Conservation (phyloP, 2,113 vertebrate species). For the Echinops telfairi region DNA sequence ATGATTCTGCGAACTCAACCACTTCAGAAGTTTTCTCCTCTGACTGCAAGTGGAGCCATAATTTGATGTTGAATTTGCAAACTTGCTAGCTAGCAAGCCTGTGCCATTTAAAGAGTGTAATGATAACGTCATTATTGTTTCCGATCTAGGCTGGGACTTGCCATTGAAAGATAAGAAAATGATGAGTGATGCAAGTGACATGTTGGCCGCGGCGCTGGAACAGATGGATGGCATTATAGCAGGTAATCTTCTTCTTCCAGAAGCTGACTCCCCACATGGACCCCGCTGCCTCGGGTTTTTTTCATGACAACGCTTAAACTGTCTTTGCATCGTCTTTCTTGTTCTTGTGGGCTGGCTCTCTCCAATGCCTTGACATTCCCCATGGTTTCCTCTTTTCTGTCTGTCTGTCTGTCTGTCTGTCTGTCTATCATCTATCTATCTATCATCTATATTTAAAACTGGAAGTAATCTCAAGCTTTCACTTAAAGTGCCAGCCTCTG, state of each 20-base stretch:
- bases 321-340: not conserved
- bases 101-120: slow-evolving; percentile 47
- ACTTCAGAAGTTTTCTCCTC: not conserved
- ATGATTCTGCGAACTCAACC: not conserved
- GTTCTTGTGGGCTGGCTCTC: not conserved
- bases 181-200: slow-evolving; percentile 99
- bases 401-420: too few species aligned
- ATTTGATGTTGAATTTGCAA: slow-evolving; percentile 52
- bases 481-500: slow-evolving; percentile 44
- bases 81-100: not conserved
- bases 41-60: not conserved
- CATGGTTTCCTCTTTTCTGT: too few species aligned
- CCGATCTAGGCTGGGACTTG: slow-evolving; percentile 72
- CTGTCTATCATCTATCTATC: too few species aligned
- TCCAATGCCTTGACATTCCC: not conserved
- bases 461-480: slow-evolving; percentile 37
- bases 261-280: not conserved
- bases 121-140: not conserved
- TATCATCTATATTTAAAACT: not conserved
- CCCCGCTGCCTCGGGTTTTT: not conserved
- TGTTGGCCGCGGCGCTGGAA: slow-evolving; percentile 98
- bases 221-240: slow-evolving; percentile 99
- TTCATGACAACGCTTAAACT: not conserved
- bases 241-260: slow-evolving; percentile 86
- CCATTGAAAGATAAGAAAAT: slow-evolving; percentile 87